These are phyloP conservation scores for Ataeniobius toweri DNA, from an alignment of 2,797 vertebrate species.

Conservation along the genomic window DNA sequence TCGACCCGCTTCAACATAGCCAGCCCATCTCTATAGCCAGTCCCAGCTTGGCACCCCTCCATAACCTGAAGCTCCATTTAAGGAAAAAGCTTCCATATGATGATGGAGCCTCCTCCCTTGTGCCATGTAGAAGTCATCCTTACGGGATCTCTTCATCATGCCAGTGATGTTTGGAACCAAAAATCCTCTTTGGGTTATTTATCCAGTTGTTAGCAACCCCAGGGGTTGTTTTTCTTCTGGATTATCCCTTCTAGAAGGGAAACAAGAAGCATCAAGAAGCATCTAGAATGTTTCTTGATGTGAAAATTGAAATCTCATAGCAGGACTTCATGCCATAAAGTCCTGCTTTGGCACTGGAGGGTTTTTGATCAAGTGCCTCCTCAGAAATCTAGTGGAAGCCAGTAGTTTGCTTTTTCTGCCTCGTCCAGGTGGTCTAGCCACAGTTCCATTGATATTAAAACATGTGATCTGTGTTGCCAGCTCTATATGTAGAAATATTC, in stretches of 20 bases:
- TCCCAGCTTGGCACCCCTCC: neutral
- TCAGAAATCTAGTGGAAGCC: neutral
- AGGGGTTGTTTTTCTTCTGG: neutral
- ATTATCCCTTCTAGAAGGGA: too few species aligned
- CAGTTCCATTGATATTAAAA: too few species aligned
- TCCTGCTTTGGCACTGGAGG: neutral
- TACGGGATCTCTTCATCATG: neutral
- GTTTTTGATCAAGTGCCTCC: neutral
- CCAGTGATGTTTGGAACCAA: neutral
- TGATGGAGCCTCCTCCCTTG: neutral
- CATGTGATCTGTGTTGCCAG: too few species aligned
- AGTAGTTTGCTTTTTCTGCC: too few species aligned
- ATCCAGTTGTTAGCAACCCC: neutral
- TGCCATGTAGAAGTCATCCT: too few species aligned
- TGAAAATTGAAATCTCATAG: neutral
- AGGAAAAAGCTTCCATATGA: neutral
- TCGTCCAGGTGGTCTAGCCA: too few species aligned
- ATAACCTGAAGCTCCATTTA: neutral
- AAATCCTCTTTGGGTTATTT: neutral
- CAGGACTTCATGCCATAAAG: neutral
- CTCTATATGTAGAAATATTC: too few species aligned
- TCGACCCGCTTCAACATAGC: too few species aligned
- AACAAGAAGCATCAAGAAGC: neutral
- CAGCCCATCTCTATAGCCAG: too few species aligned
- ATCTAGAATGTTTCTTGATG: neutral